phyloP scores from a whole-genome alignment of 2,113 vertebrate genomes.

The Neopipo cinnamomea region DNA sequence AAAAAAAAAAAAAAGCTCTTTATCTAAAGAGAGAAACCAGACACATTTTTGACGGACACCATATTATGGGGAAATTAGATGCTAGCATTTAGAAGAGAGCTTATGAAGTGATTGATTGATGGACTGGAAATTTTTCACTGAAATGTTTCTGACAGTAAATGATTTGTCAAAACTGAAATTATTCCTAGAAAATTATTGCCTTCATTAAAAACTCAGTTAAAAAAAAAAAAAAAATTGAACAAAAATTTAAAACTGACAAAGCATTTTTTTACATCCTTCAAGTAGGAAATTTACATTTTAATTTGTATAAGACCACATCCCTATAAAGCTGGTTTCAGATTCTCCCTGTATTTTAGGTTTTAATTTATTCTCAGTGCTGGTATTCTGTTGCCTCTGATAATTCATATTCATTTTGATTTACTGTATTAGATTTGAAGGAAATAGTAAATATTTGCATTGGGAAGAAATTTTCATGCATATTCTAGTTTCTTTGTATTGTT shows the following conservation, averaged over 20 bases:
- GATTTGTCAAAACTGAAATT: not conserved
- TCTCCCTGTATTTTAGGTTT: not conserved
- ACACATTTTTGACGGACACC: not conserved
- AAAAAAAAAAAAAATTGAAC: not conserved
- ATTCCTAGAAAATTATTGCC: not conserved
- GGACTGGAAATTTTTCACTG: not conserved
- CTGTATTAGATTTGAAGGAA: not conserved
- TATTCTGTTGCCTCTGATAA: not conserved
- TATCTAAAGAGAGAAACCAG: not conserved
- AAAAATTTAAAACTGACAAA: not conserved
- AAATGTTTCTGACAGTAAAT: not conserved
- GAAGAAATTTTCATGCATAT: not conserved
- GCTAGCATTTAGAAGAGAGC: not conserved
- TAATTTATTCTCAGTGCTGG: not conserved
- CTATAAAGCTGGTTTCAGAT: not conserved
- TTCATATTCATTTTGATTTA: not conserved
- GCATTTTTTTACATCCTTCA: not conserved
- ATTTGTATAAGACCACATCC: not conserved
- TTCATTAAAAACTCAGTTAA: not conserved
- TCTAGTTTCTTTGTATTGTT: not conserved
- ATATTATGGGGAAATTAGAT: not conserved
- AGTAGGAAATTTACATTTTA: not conserved
- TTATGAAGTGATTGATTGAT: not conserved
- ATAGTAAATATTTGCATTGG: not conserved
- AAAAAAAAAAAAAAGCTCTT: not conserved